These are phyloP conservation scores for Nomia melanderi DNA, from an alignment of 1,140 invertebrate species.

Conservation along the genomic window DNA sequence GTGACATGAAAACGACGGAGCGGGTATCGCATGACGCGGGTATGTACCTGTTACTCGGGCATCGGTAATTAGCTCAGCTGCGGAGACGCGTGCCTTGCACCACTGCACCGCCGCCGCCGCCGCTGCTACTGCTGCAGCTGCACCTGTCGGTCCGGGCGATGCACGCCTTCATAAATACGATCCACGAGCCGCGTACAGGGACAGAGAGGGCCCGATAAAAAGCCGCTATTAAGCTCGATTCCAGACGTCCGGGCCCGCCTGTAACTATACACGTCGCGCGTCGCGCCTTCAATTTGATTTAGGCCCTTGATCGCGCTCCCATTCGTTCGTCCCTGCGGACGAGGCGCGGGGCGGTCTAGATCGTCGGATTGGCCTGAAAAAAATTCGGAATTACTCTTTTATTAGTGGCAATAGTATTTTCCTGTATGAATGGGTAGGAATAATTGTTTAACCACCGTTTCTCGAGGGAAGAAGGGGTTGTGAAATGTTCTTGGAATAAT, in stretches of 20 bases:
- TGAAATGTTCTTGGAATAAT: too few species aligned
- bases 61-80: conserved; percentile 55
- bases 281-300: conserved; percentile 44
- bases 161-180: conserved; percentile 48
- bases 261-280: conserved; percentile 34
- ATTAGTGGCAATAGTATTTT: too few species aligned
- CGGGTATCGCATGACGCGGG: too few species aligned
- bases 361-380: too few species aligned
- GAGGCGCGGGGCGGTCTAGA: too few species aligned
- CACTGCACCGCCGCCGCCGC: not conserved
- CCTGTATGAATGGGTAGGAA: too few species aligned
- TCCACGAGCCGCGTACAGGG: conserved; percentile 23
- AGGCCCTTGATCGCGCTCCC: not conserved
- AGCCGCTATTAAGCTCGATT: conserved; percentile 61
- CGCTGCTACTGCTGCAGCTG: conserved; percentile 25
- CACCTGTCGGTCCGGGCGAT: conserved; percentile 33
- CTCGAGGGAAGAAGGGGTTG: too few species aligned
- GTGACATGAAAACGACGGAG: too few species aligned
- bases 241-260: conserved; percentile 58
- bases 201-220: conserved; percentile 49
- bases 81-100: conserved; percentile 43
- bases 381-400: too few species aligned
- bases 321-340: too few species aligned
- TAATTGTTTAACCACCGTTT: too few species aligned
- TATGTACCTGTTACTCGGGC: conserved; percentile 18